Evolutionary conservation across 2,888 invertebrate genomes (phyloP).

Genomic region (Dryocosmus kuriphilus): DNA sequence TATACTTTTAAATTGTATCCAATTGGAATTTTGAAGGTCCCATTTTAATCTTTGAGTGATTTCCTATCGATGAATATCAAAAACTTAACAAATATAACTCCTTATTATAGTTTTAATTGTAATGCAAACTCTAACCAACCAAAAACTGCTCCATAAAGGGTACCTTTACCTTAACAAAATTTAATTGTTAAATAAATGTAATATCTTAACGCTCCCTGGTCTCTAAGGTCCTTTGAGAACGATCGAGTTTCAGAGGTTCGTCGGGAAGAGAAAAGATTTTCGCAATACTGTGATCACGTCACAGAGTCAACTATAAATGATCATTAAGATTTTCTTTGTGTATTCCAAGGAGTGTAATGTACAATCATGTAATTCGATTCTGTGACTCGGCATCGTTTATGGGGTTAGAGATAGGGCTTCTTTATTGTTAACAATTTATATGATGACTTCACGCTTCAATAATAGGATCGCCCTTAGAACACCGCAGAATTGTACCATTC

Average conservation of each 20-base stretch:
- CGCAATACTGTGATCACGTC: not conserved
- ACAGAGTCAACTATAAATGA: not conserved
- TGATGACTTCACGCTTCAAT: not conserved
- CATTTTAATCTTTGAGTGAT: too few species aligned
- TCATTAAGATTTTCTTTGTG: not conserved
- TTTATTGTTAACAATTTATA: slow-evolving; percentile 14
- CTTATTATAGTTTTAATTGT: too few species aligned
- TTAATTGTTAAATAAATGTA: too few species aligned
- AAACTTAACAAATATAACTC: too few species aligned
- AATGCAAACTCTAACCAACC: too few species aligned
- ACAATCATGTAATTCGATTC: not conserved
- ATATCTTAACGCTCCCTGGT: too few species aligned
- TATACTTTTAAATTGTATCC: too few species aligned
- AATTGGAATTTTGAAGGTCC: too few species aligned
- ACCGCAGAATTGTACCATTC: not conserved
- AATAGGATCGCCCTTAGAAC: slow-evolving; percentile 16
- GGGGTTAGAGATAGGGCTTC: not conserved
- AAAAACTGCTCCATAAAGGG: too few species aligned
- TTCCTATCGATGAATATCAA: too few species aligned
- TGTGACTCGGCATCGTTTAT: not conserved
- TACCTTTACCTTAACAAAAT: too few species aligned
- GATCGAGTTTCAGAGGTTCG: not conserved
- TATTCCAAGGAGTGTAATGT: not conserved
- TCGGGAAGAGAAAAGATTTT: not conserved
- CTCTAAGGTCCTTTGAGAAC: too few species aligned